Percentiles rank a stretch among this genome's conserved stretches.
Evolutionary conservation across 2,888 invertebrate species (phyloP).

Genomic region (Colostygia pectinataria): DNA sequence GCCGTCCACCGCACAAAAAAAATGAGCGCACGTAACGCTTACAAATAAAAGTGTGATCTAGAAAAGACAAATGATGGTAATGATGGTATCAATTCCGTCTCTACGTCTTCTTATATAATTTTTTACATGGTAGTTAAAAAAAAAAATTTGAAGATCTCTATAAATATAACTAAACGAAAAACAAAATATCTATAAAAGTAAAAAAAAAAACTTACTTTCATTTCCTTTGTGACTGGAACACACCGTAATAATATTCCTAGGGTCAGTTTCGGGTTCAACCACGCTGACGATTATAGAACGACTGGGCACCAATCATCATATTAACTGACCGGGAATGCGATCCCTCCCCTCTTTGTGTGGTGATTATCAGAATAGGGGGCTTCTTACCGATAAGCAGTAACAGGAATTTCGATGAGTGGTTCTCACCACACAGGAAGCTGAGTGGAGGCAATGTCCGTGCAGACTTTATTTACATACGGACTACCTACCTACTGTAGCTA

Average conservation of each 20-base stretch:
- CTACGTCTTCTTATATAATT: too few relatives aligned
- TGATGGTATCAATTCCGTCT: background rate
- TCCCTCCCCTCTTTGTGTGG: constrained; percentile 64
- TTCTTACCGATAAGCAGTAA: constrained; percentile 57
- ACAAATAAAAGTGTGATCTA: constrained; percentile 41
- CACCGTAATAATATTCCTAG: constrained; percentile 1
- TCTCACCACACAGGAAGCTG: constrained; percentile 23
- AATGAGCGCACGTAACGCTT: constrained; percentile 29
- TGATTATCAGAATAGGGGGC: constrained; percentile 65
- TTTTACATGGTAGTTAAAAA: too few relatives aligned
- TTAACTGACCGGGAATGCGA: constrained; percentile 64
- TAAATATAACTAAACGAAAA: too few relatives aligned
- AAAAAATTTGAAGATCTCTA: too few relatives aligned
- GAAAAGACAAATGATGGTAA: constrained; percentile 9
- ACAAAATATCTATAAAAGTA: background rate
- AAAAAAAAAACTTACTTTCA: constrained; percentile 12
- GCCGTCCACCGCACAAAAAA: constrained; percentile 32
- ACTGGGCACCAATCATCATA: constrained; percentile 65
- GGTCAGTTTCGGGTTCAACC: constrained; percentile 49
- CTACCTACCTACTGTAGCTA: too few relatives aligned
- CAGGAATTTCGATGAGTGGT: constrained; percentile 41
- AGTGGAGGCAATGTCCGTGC: constrained; percentile 24
- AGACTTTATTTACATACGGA: too few relatives aligned
- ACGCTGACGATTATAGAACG: constrained; percentile 54
- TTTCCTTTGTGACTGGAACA: constrained; percentile 3